These are phyloP conservation scores for Percopsis omiscomaycus DNA, from an alignment of 2,797 vertebrate species.

Conservation along the genomic window DNA sequence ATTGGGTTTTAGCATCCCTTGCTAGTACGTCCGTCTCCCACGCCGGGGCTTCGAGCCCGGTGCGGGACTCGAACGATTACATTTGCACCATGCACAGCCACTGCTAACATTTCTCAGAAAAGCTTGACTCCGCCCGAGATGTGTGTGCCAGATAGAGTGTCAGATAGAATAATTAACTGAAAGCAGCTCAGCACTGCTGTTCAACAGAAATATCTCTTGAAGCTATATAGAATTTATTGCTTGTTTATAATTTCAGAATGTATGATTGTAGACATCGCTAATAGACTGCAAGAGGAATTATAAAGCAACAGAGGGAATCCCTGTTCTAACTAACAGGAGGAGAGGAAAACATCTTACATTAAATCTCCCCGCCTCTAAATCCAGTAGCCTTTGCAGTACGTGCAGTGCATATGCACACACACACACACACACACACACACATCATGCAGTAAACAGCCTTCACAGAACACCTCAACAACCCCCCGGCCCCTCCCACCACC, in stretches of 20 bases:
- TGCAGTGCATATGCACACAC: neutral
- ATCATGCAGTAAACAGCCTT: conserved; percentile 31
- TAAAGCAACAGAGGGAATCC: conserved; percentile 2
- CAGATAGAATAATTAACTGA: too few species aligned
- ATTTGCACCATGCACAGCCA: conserved; percentile 10
- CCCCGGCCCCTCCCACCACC: neutral
- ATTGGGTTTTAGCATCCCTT: too few species aligned
- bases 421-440: neutral
- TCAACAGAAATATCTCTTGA: too few species aligned
- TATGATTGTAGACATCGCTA: neutral
- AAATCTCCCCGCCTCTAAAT: conserved; percentile 15
- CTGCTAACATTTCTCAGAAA: conserved; percentile 39
- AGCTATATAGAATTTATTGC: too few species aligned
- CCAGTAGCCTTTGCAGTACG: conserved; percentile 13
- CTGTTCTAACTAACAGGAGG: conserved; percentile 2
- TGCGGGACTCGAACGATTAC: too few species aligned
- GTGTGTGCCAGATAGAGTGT: too few species aligned
- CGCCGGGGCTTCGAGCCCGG: too few species aligned
- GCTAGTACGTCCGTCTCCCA: too few species aligned
- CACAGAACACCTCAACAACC: conserved; percentile 26
- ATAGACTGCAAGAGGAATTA: conserved; percentile 1
- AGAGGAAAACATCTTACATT: conserved; percentile 37
- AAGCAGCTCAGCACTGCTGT: too few species aligned
- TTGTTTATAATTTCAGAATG: too few species aligned
- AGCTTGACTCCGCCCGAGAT: neutral